Conservation (phyloP, 2,113 vertebrate species). For the Arizona elegans region DNA sequence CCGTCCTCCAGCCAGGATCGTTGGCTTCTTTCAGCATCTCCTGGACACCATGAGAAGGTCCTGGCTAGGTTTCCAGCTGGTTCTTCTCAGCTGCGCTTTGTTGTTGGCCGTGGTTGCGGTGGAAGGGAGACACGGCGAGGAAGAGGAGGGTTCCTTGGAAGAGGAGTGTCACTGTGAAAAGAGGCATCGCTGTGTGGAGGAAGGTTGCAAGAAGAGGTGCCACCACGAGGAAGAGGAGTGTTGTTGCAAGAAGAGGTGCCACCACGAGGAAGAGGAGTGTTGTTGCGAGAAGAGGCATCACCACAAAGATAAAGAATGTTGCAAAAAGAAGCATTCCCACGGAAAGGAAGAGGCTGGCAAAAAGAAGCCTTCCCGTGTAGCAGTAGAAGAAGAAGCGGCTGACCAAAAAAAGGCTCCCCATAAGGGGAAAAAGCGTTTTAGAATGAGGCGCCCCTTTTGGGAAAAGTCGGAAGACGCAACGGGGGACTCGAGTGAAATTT, state of each 20-base stretch:
- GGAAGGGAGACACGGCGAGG: neutral
- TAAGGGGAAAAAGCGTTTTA: rapidly evolving
- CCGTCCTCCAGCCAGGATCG: neutral
- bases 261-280: neutral
- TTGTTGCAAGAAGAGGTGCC: neutral
- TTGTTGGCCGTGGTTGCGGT: neutral
- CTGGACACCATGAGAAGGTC: neutral
- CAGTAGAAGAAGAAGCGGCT: too few relatives aligned
- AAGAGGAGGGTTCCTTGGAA: neutral
- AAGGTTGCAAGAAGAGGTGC: neutral
- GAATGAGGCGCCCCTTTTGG: rapidly evolving
- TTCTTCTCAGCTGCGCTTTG: neutral
- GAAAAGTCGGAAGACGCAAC: neutral
- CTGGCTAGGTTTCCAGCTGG: neutral
- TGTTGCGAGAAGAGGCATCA: neutral
- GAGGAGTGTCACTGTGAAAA: neutral
- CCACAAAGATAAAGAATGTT: neutral
- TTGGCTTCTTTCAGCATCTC: neutral
- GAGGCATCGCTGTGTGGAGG: neutral
- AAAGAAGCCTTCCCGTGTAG: too few relatives aligned
- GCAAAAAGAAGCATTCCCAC: neutral
- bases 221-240: neutral
- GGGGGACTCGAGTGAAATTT: rapidly evolving
- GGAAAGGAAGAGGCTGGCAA: neutral
- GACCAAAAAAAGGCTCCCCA: too few relatives aligned